phyloP scores from a whole-genome alignment of 2,113 vertebrate species.

The Microcebus lehilahytsara region DNA sequence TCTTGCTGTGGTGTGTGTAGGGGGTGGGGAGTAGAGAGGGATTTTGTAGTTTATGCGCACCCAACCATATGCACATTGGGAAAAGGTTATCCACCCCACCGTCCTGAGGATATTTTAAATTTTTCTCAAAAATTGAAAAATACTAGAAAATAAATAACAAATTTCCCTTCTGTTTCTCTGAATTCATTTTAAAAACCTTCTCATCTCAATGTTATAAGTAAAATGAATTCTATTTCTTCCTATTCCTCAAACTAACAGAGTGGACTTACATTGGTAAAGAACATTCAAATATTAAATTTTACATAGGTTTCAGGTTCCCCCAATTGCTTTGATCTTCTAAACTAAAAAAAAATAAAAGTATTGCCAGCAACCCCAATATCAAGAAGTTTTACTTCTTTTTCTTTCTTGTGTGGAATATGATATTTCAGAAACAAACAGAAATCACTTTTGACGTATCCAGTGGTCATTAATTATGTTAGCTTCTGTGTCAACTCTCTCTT shows the following conservation, averaged over 20 bases:
- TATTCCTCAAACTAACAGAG: not conserved
- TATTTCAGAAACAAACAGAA: not conserved
- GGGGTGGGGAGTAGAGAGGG: not conserved
- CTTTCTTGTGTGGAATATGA: not conserved
- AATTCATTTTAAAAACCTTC: not conserved
- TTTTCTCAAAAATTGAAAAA: constrained; percentile 29
- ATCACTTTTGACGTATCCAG: not conserved
- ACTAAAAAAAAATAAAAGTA: not conserved
- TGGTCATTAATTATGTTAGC: not conserved
- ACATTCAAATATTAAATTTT: not conserved
- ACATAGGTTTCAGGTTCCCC: not conserved
- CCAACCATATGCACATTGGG: not conserved
- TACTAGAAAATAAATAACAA: not conserved
- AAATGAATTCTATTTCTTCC: constrained; percentile 22
- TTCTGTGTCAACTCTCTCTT: not conserved
- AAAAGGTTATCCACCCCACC: not conserved
- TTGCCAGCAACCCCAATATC: not conserved
- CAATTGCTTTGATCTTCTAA: not conserved
- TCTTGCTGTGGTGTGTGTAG: not conserved
- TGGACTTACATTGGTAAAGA: not conserved
- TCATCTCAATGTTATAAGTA: not conserved
- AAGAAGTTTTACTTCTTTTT: not conserved
- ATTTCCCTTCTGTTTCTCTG: not conserved
- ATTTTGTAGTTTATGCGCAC: not conserved
- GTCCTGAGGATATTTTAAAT: not conserved